Base-by-base conservation (phyloP, 2,797 vertebrate genomes). In the Perodicticus potto region DNA sequence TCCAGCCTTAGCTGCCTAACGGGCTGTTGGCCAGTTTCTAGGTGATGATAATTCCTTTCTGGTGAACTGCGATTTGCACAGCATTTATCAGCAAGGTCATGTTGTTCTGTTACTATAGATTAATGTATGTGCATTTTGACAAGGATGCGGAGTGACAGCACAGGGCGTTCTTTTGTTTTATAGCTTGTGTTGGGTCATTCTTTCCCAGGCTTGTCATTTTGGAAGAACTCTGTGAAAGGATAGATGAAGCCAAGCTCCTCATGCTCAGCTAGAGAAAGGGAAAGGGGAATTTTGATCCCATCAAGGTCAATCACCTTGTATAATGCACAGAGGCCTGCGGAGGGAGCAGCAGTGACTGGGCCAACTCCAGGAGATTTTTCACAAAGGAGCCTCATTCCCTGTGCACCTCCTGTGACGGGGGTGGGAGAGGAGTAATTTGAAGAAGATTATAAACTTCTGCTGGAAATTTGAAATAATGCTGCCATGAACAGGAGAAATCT, bases 381-480 rank as follows among this genome's bases (percentile, higher is more conserved):
- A 55, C 3, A 27, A 3, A 49, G 16, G 1, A 40, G 17, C 10
- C 86, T 20, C 1, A 32, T 86, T 80, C 37, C 22, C 81, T 83
- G 2, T 84, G 40, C 23, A 40, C 7, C 27, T 77, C 32, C 45
- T 67, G 12, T 43, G 49, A 65, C 8, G 37, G 22, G 40, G n/a
- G 32, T 72, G 45, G 34, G 6, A 17, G 11, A 7, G 19, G n/a
- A 89, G 37, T 45, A 67, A 6, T 73, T 95, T 57, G 19, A n/a
- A 86, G 61, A 37, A n/a, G 10, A 55, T 67, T 32, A 65, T 25
- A 74, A 1, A 32, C 65, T 32, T 86, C 57, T 92, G 25, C 34
- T 91, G 78, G 53, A 80, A 90, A 70, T 84, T 70, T 69, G 37
- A 93, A 94, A 53, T 20, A 59, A 11, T 89, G 57, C 32, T 72